Base-by-base conservation (phyloP, 2,888 invertebrate genomes). In the Drosophila acutilabella region DNA sequence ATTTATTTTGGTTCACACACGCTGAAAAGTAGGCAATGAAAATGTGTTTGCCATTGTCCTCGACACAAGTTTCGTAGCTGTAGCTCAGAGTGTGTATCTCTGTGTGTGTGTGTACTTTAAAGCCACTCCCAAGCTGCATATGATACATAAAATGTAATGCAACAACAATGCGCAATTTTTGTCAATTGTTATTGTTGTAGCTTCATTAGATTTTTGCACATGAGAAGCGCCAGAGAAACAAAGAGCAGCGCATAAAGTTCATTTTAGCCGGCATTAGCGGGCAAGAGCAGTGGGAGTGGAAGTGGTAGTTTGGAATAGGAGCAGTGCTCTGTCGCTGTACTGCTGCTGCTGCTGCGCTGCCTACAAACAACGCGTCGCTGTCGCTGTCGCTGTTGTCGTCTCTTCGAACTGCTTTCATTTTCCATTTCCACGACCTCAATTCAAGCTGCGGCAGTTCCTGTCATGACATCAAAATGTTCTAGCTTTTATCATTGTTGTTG, bases 351-450 rank as follows among this genome's bases (percentile, higher is more conserved):
- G 64, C 44, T 74, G 78, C 80, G 62, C 54, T 53, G 61, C 62
- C 51, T 11, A 3, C 47, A 30, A 45, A 45, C 45, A 45, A 26
- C 30, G 26, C 47, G 36, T 36, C 36, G 30, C 30, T 30, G 30
- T 8, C 30, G 2, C 30, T 30, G 30, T 11, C 30, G 48, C 10
- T 33, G 38, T 38, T 20, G 50, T n/a, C 7, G 51, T 79, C 78
- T 18, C 50, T 50, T 84, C 80, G 83, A 86, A 90, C 73, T 88
- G 91, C 91, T 91, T 91, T 92, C 91, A 88, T 92, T 91, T 91
- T 91, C 92, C 90, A 89, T 91, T 91, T 91, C 88, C 90, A 89
- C 92, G 92, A 91, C 91, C 91, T 91, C 91, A 85, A 85, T 90
- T 91, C 91, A 61, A 58, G 47, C 60, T 58, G 41, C 62, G 44